A percentile compares a stretch with the other conserved stretches of the same genome.
Conservation (phyloP, 2,888 invertebrate species). For the Ommatoiulus sabulosus region DNA sequence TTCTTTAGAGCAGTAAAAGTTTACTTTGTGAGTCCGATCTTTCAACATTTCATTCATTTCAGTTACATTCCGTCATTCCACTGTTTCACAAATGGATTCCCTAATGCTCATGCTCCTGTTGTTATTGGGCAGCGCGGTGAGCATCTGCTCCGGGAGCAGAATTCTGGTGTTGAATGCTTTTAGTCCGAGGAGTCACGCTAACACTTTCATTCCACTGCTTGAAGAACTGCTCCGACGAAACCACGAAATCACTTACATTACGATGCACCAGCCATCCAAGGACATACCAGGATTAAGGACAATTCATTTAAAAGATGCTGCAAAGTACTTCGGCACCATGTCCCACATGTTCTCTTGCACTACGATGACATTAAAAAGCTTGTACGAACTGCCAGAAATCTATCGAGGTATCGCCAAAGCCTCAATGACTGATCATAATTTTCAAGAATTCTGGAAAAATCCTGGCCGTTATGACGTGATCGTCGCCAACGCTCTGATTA, state of each 20-base stretch:
- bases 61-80: no score
- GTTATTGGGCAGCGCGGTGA: not conserved
- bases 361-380: not conserved
- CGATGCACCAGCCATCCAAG: not conserved
- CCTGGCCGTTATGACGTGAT: slow-evolving; percentile 32
- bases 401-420: not conserved
- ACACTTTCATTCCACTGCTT: not conserved
- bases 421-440: not conserved
- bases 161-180: not conserved
- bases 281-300: slow-evolving; percentile 1
- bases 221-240: not conserved
- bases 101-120: not conserved
- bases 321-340: not conserved
- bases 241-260: slow-evolving; percentile 16
- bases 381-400: not conserved
- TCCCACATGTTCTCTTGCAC: not conserved
- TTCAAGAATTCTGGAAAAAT: not conserved
- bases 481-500: slow-evolving; percentile 33
- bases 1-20: no score
- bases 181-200: slow-evolving; percentile 18
- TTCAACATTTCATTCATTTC: no score
- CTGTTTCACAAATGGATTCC: not conserved
- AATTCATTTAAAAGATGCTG: not conserved
- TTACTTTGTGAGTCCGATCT: no score
- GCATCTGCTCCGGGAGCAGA: not conserved